phyloP scores from a whole-genome alignment of 2,113 vertebrate species.

The Pterocles burchelli region DNA sequence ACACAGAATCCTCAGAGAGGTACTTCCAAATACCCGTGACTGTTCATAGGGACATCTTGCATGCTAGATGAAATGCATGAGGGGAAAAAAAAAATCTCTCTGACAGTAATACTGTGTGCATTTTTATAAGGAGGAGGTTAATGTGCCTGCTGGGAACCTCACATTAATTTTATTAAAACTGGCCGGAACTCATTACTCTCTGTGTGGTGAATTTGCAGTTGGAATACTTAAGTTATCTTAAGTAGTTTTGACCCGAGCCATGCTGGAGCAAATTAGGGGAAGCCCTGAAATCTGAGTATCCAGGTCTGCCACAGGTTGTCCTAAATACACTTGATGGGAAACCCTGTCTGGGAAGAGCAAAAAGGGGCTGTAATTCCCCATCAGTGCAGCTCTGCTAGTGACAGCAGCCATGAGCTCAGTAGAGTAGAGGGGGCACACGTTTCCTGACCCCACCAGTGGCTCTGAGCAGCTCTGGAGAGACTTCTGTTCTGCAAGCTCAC shows the following conservation, averaged over 20 bases:
- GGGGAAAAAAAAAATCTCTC: neutral
- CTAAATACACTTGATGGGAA: neutral
- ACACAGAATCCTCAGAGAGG: neutral
- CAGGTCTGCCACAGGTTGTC: neutral
- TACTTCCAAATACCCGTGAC: neutral
- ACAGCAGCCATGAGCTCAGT: neutral
- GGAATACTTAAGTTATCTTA: neutral
- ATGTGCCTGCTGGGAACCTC: neutral
- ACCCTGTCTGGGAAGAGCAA: neutral
- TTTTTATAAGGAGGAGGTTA: neutral
- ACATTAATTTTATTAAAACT: constrained; percentile 9
- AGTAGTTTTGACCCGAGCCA: neutral
- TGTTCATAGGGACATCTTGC: neutral
- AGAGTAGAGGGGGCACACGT: neutral
- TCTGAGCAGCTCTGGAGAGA: neutral
- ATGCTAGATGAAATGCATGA: neutral
- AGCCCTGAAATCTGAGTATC: neutral
- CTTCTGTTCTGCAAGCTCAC: neutral
- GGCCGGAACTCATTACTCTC: neutral
- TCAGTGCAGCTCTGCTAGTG: neutral
- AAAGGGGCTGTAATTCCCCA: neutral
- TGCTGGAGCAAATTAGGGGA: neutral
- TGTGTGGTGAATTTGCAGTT: neutral
- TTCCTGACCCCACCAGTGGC: neutral
- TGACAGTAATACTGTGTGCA: neutral